These are phyloP conservation scores for Subacronicta megacephala DNA, from an alignment of 2,888 invertebrate species.

Conservation along the genomic window DNA sequence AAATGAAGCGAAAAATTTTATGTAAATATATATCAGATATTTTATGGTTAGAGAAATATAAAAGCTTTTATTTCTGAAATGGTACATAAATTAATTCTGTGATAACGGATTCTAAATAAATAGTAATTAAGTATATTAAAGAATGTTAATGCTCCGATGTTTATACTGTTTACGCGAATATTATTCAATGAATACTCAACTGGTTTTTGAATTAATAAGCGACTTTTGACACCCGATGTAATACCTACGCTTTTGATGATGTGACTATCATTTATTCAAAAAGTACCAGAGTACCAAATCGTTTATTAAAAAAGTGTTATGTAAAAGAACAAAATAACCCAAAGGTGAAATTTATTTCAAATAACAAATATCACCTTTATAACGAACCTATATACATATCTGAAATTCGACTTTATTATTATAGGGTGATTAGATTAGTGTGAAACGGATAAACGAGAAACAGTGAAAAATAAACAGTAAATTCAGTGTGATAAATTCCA, in stretches of 20 bases:
- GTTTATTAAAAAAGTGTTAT: no score
- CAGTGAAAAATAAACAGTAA: no score
- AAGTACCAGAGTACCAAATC: no score
- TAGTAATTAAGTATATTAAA: slow-evolving; percentile 3
- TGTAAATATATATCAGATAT: slow-evolving; percentile 33
- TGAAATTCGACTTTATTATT: no score
- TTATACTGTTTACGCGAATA: not conserved
- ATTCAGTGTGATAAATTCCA: no score
- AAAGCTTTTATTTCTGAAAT: slow-evolving; percentile 15
- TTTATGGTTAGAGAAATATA: slow-evolving; percentile 31
- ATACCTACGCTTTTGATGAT: not conserved
- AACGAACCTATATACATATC: no score
- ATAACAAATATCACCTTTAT: no score
- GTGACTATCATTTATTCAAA: no score
- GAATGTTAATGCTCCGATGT: slow-evolving; percentile 2
- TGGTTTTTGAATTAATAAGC: not conserved
- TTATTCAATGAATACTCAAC: not conserved
- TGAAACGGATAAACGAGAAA: no score
- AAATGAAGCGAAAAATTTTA: slow-evolving; percentile 37
- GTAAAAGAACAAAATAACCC: no score
- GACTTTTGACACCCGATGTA: not conserved
- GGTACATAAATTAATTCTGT: slow-evolving; percentile 5
- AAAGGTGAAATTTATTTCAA: no score
- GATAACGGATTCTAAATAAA: slow-evolving; percentile 13
- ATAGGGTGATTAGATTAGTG: no score